Percentiles rank a stretch among this genome's conserved stretches.
Conservation (phyloP, 1,140 invertebrate genomes). For the Cyphomyrmex costatus region DNA sequence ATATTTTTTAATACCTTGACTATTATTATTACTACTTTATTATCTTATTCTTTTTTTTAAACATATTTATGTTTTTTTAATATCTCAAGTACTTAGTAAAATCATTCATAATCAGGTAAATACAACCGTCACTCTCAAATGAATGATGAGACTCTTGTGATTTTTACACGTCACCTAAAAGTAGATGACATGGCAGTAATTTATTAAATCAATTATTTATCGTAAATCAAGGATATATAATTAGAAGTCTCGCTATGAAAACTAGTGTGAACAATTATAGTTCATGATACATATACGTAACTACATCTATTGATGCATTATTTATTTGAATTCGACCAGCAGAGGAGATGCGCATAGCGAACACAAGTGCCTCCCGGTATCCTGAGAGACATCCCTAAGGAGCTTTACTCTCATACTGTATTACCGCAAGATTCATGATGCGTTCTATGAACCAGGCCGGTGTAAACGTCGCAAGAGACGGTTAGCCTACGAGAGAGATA, state of each 20-base stretch:
- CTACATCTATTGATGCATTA: slow-evolving; percentile 53
- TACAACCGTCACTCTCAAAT: too few species aligned
- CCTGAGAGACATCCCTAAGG: slow-evolving; percentile 59
- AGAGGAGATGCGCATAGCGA: slow-evolving; percentile 42
- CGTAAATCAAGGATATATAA: background rate
- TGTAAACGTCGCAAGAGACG: slow-evolving; percentile 60
- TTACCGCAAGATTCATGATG: slow-evolving; percentile 60
- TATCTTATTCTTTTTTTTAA: too few species aligned
- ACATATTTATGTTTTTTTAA: too few species aligned
- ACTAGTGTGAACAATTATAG: background rate
- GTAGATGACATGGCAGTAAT: background rate
- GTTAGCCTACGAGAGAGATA: slow-evolving; percentile 48
- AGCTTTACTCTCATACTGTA: slow-evolving; percentile 57
- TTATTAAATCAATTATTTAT: background rate
- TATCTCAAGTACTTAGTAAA: too few species aligned
- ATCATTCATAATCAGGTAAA: too few species aligned
- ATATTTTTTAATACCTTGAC: background rate
- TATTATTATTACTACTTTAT: too few species aligned
- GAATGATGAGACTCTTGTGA: too few species aligned
- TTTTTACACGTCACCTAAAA: too few species aligned
- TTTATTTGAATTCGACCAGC: slow-evolving; percentile 48
- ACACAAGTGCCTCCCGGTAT: slow-evolving; percentile 51
- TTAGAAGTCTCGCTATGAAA: background rate
- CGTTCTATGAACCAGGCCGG: slow-evolving; percentile 46
- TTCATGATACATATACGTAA: slow-evolving; percentile 16